Conservation (phyloP, 2,113 vertebrate species). For the Crypturellus undulatus region DNA sequence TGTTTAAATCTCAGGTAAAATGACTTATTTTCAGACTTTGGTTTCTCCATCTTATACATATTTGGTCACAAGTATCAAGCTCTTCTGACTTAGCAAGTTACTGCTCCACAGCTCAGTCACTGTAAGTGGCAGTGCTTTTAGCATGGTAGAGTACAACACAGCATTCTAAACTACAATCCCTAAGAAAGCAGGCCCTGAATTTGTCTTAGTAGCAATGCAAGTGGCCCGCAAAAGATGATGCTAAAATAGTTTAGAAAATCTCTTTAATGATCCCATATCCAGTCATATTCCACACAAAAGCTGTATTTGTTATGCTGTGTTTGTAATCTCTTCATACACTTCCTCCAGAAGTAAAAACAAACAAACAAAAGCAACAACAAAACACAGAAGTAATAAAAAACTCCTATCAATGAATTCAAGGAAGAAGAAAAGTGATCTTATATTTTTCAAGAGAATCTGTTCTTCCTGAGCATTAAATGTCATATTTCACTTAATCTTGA, state of each 20-base stretch:
- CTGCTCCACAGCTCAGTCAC: neutral
- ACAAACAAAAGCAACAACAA: neutral
- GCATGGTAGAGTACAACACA: neutral
- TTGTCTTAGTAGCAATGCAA: neutral
- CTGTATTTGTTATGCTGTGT: neutral
- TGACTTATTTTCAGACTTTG: neutral
- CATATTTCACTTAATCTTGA: neutral
- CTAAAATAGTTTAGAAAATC: neutral
- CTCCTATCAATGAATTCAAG: neutral
- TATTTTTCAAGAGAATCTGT: neutral
- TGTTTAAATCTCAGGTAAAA: neutral
- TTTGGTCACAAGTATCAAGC: neutral
- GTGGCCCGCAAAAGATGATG: neutral
- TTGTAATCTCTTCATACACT: neutral
- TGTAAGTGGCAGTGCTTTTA: rapidly evolving
- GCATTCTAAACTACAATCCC: neutral
- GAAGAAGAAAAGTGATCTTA: neutral
- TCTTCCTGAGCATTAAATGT: neutral
- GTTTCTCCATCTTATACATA: neutral
- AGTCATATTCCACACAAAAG: neutral
- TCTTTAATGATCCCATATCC: neutral
- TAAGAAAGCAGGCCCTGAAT: neutral
- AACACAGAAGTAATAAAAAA: neutral
- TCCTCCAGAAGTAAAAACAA: neutral
- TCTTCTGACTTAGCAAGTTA: neutral